Conservation (phyloP, 1,140 invertebrate genomes). For the Sarcophaga bullata region DNA sequence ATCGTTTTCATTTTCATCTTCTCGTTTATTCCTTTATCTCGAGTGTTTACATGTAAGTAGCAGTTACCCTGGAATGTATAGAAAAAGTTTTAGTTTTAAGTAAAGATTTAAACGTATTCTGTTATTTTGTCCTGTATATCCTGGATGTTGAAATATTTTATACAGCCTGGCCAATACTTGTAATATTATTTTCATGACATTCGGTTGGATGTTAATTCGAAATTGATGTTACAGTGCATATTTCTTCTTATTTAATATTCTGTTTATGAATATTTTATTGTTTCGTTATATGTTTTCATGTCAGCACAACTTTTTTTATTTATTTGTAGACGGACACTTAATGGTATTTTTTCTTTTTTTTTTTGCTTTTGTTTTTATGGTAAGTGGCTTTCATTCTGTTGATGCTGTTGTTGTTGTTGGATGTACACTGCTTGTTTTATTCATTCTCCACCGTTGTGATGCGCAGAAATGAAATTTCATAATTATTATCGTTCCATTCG, state of each 20-base stretch:
- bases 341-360: background rate
- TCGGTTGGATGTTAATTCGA: background rate
- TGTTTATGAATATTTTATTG: background rate
- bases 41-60: too few species aligned
- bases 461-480: background rate
- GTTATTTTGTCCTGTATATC: too few species aligned
- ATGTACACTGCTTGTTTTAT: background rate
- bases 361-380: background rate
- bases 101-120: too few species aligned
- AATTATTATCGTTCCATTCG: background rate
- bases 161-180: too few species aligned
- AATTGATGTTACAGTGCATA: background rate
- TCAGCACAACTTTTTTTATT: background rate
- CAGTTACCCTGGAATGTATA: too few species aligned
- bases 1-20: too few species aligned
- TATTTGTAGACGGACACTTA: background rate
- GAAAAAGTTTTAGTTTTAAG: too few species aligned
- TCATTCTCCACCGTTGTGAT: background rate
- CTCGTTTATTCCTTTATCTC: too few species aligned
- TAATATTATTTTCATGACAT: background rate
- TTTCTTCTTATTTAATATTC: background rate
- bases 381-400: background rate
- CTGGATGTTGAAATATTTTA: too few species aligned
- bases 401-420: background rate
- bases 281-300: background rate